Conservation (phyloP, 2,888 invertebrate genomes). For the Odiellus spinosus region DNA sequence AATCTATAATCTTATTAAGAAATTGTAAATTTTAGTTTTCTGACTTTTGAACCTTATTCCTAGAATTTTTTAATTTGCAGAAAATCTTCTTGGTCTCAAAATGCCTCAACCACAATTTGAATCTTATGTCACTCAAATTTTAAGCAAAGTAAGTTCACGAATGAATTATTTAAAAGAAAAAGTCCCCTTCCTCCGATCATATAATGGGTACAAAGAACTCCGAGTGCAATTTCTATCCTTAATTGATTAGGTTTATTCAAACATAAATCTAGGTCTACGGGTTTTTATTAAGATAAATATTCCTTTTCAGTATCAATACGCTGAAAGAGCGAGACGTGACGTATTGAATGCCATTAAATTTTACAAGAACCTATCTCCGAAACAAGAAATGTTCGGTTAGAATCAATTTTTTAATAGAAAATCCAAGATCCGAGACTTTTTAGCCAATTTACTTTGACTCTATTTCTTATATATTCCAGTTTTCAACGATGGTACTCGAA, state of each 20-base stretch:
- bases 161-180: no score
- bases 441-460: no score
- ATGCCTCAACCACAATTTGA: constrained; percentile 15
- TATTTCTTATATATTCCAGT: constrained; percentile 38
- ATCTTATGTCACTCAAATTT: constrained; percentile 13
- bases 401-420: background rate
- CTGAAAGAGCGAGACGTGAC: constrained; percentile 36
- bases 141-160: constrained; percentile 14
- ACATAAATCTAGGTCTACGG: no score
- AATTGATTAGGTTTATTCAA: no score
- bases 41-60: no score
- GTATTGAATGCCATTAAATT: constrained; percentile 44
- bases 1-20: no score
- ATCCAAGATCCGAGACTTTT: no score
- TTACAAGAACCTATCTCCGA: constrained; percentile 48
- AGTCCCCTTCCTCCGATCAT: no score
- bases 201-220: no score
- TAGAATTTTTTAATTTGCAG: no score
- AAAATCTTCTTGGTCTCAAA: constrained; percentile 1
- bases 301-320: constrained; percentile 16
- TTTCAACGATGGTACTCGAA: constrained; percentile 69
- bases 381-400: constrained; percentile 53
- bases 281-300: background rate
- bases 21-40: no score
- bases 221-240: no score